These are phyloP conservation scores for Eurystomus gularis DNA, from an alignment of 2,113 vertebrate genomes.

Conservation along the genomic window DNA sequence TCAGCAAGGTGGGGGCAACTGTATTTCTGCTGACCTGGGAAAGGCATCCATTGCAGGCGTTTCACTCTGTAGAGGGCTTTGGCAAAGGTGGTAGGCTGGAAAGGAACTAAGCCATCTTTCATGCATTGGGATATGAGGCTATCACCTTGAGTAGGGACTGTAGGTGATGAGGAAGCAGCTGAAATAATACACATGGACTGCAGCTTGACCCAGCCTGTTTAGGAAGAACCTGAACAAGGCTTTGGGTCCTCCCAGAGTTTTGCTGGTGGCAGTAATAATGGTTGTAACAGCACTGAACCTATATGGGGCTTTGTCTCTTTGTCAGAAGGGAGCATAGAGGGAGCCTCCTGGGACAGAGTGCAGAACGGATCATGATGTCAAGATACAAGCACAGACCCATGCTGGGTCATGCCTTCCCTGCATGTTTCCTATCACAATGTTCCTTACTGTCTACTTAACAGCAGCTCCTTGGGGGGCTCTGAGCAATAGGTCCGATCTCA, in stretches of 20 bases:
- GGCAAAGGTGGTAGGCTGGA: background rate
- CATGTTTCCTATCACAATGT: background rate
- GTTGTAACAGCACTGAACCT: background rate
- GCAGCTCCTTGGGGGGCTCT: background rate
- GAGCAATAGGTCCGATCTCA: background rate
- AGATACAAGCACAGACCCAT: background rate
- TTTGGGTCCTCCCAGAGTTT: background rate
- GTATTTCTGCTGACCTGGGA: background rate
- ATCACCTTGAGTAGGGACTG: background rate
- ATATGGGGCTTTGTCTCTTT: background rate
- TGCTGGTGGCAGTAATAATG: background rate
- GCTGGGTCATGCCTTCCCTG: background rate
- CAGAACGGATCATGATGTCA: background rate
- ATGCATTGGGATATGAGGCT: background rate
- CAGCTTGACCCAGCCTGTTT: background rate
- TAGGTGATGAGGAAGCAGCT: background rate
- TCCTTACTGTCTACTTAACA: background rate
- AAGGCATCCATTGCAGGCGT: background rate
- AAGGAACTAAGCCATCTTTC: background rate
- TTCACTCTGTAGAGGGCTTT: background rate
- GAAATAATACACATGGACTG: background rate
- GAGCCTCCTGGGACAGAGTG: background rate
- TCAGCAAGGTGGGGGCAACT: background rate
- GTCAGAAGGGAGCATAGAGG: fast-evolving
- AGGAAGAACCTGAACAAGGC: background rate